Percentiles rank a stretch among this genome's conserved stretches.
These are phyloP conservation scores for Pteromalus puparum DNA, from an alignment of 1,140 invertebrate species.

Conservation along the genomic window DNA sequence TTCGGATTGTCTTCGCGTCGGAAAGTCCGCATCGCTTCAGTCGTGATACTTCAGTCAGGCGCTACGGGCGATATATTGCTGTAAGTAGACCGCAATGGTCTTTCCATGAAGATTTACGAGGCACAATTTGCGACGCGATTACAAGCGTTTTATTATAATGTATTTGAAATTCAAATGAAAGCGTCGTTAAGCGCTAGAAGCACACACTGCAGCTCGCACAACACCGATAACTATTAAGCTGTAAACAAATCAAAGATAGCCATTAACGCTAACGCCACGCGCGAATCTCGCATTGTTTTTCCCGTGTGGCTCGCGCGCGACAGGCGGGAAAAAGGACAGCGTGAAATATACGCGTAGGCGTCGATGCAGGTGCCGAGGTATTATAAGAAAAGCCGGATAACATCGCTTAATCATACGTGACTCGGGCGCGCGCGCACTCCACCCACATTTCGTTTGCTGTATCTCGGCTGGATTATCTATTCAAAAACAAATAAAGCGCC, in stretches of 20 bases:
- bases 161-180: slow-evolving; percentile 47
- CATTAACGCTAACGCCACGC: slow-evolving; percentile 13
- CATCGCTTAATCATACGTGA: slow-evolving; percentile 73
- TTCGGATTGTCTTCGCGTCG: not conserved
- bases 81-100: not conserved
- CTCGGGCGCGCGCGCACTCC: slow-evolving; percentile 68
- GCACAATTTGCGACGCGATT: slow-evolving; percentile 32
- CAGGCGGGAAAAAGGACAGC: not conserved
- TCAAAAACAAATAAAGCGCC: slow-evolving; percentile 71
- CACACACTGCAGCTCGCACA: not conserved
- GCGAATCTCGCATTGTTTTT: slow-evolving; percentile 29
- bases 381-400: slow-evolving; percentile 66
- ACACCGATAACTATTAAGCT: slow-evolving; percentile 36
- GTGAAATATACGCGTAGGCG: slow-evolving; percentile 2
- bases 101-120: slow-evolving; percentile 6
- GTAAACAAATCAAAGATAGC: slow-evolving; percentile 48
- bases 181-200: not conserved
- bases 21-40: too few species aligned
- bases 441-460: slow-evolving; percentile 66
- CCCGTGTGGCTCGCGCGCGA: not conserved
- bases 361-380: slow-evolving; percentile 63
- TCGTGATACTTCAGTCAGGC: not conserved
- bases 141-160: slow-evolving; percentile 39
- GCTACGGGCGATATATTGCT: not conserved
- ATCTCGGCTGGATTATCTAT: slow-evolving; percentile 71